Base-by-base conservation (phyloP, 1,140 invertebrate species). In the Drosophila virilis region DNA sequence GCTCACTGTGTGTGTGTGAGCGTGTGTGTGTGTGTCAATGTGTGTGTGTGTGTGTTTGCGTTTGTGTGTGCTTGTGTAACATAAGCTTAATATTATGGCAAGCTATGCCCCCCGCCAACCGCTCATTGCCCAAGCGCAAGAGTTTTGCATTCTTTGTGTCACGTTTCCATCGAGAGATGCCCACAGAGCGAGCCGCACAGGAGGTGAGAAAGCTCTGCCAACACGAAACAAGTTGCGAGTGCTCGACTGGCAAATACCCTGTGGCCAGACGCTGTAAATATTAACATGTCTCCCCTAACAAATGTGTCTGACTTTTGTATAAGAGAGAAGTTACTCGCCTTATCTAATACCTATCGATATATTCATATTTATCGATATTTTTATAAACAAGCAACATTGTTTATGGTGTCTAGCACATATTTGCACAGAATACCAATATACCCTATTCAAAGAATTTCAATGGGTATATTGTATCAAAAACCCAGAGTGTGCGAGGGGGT, bases 81-180 rank as follows among this genome's bases (percentile, higher is more conserved):
- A 85, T 68, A 74, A 83, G 80, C 79, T 79, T 77, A 69, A 82
- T 82, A 78, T 64, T 82, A 51, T 74, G 66, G 58, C 58, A 78
- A 57, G 4, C 46, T 69, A 58, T 52, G 40, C 52, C n/a, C 28
- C 17, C 15, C 58, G n/a, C 33, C 33, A 12, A 9, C 8, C 15
- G 32, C 58, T 32, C 42, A 57, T 9, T 43, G 35, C 35, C 46
- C 43, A 55, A 57, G 50, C 76, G 60, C 68, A 86, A 83, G 57
- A 59, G 79, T 89, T 88, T 74, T 88, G 84, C 83, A 88, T 88
- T 88, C 84, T 88, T 89, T 88, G 84, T 88, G 83, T 88, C 84
- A 88, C 83, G 83, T 83, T 80, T 89, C 69, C 83, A 83, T 73
- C 72, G 67, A 62, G 46, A 82, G 78, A 77, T 73, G 77, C 46